These are phyloP conservation scores for Melanophora roralis DNA, from an alignment of 2,888 invertebrate species.

Conservation along the genomic window DNA sequence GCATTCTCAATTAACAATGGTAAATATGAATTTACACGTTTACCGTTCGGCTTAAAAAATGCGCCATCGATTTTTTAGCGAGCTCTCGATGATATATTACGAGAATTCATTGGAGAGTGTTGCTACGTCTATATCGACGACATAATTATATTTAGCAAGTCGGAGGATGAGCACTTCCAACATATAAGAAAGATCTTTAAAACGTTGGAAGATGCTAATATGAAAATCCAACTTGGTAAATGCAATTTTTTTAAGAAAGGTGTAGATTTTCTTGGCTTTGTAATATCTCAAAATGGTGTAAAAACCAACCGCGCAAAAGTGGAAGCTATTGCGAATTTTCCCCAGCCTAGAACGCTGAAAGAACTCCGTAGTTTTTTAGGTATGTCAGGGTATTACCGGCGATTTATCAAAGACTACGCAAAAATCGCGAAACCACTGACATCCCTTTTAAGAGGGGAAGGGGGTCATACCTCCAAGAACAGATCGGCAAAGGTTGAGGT, in stretches of 20 bases:
- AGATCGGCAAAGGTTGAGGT: too few species aligned
- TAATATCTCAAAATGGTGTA: constrained; percentile 45
- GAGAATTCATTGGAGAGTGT: not conserved
- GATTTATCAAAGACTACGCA: constrained; percentile 16
- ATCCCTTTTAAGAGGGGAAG: too few species aligned
- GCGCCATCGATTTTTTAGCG: constrained; percentile 36
- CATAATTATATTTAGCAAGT: not conserved
- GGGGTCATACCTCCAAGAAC: too few species aligned
- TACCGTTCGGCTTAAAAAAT: not conserved
- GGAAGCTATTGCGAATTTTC: constrained; percentile 42
- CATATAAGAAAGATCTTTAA: constrained; percentile 40
- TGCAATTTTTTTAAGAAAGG: not conserved
- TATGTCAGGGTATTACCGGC: constrained; percentile 35
- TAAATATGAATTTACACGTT: not conserved
- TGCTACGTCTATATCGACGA: not conserved
- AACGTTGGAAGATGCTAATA: constrained; percentile 6
- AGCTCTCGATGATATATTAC: constrained; percentile 27
- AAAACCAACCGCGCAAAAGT: constrained; percentile 56
- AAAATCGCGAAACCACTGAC: too few species aligned
- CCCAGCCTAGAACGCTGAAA: constrained; percentile 43
- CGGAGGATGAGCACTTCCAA: constrained; percentile 9
- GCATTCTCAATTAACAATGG: not conserved
- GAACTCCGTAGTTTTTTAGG: constrained; percentile 59
- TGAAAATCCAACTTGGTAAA: not conserved
- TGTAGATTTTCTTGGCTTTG: not conserved